Percentiles rank a stretch among this genome's conserved stretches.
phyloP scores from a whole-genome alignment of 2,797 vertebrate genomes.

The Ambastaia sidthimunki region DNA sequence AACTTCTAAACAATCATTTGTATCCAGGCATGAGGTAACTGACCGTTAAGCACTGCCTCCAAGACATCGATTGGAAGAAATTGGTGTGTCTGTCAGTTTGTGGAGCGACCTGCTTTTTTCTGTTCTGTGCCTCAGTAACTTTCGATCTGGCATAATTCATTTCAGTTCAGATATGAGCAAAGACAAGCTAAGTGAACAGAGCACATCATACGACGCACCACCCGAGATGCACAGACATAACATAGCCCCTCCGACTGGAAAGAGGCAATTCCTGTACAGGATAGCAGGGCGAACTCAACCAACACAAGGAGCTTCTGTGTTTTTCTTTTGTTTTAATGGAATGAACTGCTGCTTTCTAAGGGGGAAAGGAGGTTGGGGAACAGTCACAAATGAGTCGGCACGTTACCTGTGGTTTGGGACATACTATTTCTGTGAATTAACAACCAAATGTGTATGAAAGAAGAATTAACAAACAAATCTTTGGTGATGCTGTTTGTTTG shows the following conservation, averaged over 20 bases:
- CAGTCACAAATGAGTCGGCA: constrained; percentile 65
- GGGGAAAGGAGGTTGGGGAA: constrained; percentile 55
- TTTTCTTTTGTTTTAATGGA: constrained; percentile 63
- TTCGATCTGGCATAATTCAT: constrained; percentile 28
- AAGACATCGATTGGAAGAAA: constrained; percentile 45
- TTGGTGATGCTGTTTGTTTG: constrained; percentile 66
- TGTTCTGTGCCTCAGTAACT: constrained; percentile 41
- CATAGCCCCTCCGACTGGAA: not conserved
- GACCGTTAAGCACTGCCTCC: constrained; percentile 45
- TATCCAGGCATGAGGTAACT: constrained; percentile 43
- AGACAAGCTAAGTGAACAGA: constrained; percentile 27
- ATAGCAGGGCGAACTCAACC: constrained; percentile 29
- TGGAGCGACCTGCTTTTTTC: constrained; percentile 56
- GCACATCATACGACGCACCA: constrained; percentile 19
- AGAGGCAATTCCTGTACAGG: constrained; percentile 30
- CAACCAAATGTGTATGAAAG: constrained; percentile 68
- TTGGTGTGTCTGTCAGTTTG: constrained; percentile 38
- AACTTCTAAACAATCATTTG: constrained; percentile 22
- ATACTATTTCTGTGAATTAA: constrained; percentile 71
- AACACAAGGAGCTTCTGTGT: constrained; percentile 60
- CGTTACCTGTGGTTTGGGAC: constrained; percentile 67
- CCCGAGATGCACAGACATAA: constrained; percentile 15
- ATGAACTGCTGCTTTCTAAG: constrained; percentile 73
- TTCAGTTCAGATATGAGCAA: not conserved
- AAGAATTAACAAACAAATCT: constrained; percentile 64